Evolutionary conservation across 2,113 vertebrate species (phyloP), one percentile per base, ranked within the genome.

Genomic region (Tupaia tana): DNA sequence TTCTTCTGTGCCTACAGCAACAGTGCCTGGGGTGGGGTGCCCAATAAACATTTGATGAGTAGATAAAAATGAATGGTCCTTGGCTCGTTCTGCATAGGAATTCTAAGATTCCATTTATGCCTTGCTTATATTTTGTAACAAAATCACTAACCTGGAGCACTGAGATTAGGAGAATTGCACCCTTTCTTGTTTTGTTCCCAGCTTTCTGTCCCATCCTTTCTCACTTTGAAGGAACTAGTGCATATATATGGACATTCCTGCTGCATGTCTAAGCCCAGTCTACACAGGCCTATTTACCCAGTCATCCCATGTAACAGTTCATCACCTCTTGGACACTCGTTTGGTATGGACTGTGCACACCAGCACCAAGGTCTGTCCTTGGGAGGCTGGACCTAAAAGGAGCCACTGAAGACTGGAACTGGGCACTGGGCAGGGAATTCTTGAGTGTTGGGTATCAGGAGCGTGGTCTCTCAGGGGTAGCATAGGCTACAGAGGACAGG

Each of bases 51-150:
- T 78, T 31, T 64, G 54, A 27, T 34, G 25, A 43, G 14, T 61
- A 12, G 25, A 77, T 73, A 59, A 27, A 34, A 29, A 77, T 73
- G 64, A 27, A 34, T 86, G 31, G 16, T 64, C 25, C 29, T 2
- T 71, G 43, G 10, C n/a, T 59, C 67, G 64, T 88, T 69, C 5
- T 70, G 19, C 34, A 2, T 43, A 59, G 34, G 64, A 19, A 1
- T n/a, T 18, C 2, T 20, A 67, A 73, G 31, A 59, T 63, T 67
- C 67, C 13, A 25, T n/a, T 92, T 80, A 84, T 71, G 89, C 93
- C 22, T 86, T 86, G 43, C 7, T 31, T 79, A 63, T n/a, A 11
- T 24, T 95, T 93, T 85, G 9, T 64, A 80, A 71, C 81, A 80
- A 80, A 85, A 93, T 80, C n/a, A 78, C 58, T 29, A 66, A 59